Conservation (phyloP, 2,888 invertebrate species). For the Iselma pallidipennis region DNA sequence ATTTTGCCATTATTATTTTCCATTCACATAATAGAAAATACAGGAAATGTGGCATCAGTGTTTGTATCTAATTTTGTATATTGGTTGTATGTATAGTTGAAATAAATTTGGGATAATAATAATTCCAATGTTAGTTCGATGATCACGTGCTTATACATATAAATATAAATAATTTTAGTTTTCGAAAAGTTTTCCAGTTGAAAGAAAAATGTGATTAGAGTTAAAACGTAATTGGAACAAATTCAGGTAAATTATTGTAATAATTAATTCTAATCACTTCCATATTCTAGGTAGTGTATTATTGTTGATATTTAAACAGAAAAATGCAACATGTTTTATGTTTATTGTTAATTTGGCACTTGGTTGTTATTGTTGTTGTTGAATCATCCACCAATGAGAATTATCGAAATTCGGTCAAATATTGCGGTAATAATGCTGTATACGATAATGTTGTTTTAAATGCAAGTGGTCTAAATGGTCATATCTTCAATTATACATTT, state of each 20-base stretch:
- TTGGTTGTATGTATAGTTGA: too few relatives aligned
- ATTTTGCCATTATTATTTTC: too few relatives aligned
- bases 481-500: background rate
- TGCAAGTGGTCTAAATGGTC: background rate
- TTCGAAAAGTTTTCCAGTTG: background rate
- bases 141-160: background rate
- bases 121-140: background rate
- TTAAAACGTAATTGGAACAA: background rate
- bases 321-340: background rate
- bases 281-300: background rate
- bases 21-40: too few relatives aligned
- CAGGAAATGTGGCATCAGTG: background rate
- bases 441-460: background rate
- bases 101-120: background rate
- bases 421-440: background rate
- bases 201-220: background rate
- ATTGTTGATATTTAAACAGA: too few relatives aligned
- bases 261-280: background rate
- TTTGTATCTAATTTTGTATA: background rate
- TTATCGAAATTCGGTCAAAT: background rate
- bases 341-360: background rate
- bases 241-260: background rate
- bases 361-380: background rate
- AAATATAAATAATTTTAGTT: slow-evolving; percentile 2
- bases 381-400: background rate